Evolutionary conservation across 2,888 invertebrate genomes (phyloP).

Genomic region (Halictus quadricinctus): DNA sequence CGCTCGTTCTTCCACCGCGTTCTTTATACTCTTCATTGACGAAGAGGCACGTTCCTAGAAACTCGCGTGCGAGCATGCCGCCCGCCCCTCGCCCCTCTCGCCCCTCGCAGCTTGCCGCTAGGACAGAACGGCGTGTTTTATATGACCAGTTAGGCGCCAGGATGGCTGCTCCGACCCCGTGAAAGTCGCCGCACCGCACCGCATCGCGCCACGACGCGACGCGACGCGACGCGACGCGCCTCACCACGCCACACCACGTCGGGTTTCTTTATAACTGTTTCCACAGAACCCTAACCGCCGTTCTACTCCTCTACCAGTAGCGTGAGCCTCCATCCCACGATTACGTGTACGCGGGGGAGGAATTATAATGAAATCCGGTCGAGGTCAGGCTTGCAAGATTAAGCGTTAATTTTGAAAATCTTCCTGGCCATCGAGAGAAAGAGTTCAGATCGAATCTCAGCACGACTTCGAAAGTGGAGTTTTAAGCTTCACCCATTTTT

Average conservation of each 20-base stretch:
- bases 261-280: slow-evolving; percentile 44
- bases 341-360: not conserved
- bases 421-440: not conserved
- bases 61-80: slow-evolving; percentile 64
- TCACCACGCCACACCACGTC: not conserved
- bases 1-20: slow-evolving; percentile 27
- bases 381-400: slow-evolving; percentile 28
- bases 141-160: slow-evolving; percentile 69
- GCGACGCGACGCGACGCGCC: not conserved
- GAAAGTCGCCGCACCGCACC: slow-evolving; percentile 51
- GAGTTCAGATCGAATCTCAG: not conserved
- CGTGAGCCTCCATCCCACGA: slow-evolving; percentile 21
- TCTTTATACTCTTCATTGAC: slow-evolving; percentile 51
- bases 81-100: slow-evolving; percentile 31
- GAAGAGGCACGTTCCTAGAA: slow-evolving; percentile 54
- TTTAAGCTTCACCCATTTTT: not conserved
- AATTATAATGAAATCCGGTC: slow-evolving; percentile 36
- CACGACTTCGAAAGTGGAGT: not conserved
- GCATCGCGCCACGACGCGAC: not conserved
- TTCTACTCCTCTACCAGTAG: not conserved
- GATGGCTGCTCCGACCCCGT: slow-evolving; percentile 61
- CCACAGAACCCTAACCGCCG: not conserved
- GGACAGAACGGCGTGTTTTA: slow-evolving; percentile 63
- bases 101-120: not conserved
- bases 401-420: not conserved